Evolutionary conservation across 2,797 vertebrate species (phyloP).

Genomic region (Tamandua tetradactyla): DNA sequence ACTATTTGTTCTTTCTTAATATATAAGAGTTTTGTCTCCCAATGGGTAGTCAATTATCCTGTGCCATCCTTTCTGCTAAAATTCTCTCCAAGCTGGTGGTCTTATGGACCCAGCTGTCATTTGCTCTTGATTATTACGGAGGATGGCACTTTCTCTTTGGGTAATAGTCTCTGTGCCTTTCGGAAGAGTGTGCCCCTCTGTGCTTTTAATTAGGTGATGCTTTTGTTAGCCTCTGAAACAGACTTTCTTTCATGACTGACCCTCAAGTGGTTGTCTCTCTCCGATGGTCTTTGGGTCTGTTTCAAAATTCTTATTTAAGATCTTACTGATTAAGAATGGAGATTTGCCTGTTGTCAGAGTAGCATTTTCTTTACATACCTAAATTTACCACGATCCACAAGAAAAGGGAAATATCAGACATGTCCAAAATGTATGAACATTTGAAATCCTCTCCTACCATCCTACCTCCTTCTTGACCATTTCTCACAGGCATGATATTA

Average conservation of each 20-base stretch:
- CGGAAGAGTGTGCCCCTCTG: background rate
- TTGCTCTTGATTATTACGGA: background rate
- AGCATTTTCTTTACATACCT: background rate
- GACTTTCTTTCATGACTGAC: background rate
- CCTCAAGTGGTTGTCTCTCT: background rate
- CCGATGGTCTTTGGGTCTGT: background rate
- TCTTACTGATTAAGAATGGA: background rate
- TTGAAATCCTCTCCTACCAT: background rate
- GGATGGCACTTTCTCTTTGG: background rate
- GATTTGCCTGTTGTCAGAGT: background rate
- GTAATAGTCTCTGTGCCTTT: background rate
- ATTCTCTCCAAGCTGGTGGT: background rate
- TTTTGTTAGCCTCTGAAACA: background rate
- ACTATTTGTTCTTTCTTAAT: background rate
- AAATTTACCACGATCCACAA: background rate
- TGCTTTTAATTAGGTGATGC: background rate
- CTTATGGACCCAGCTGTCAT: background rate
- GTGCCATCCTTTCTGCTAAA: background rate
- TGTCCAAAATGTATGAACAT: background rate
- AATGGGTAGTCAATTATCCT: background rate
- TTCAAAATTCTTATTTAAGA: slow-evolving; percentile 14
- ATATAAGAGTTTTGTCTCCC: background rate
- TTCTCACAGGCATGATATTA: background rate
- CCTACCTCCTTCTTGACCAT: background rate
- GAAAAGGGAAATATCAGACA: background rate